Evolutionary conservation across 1,140 invertebrate species (phyloP).

Genomic region (Ceratosolen solmsi): DNA sequence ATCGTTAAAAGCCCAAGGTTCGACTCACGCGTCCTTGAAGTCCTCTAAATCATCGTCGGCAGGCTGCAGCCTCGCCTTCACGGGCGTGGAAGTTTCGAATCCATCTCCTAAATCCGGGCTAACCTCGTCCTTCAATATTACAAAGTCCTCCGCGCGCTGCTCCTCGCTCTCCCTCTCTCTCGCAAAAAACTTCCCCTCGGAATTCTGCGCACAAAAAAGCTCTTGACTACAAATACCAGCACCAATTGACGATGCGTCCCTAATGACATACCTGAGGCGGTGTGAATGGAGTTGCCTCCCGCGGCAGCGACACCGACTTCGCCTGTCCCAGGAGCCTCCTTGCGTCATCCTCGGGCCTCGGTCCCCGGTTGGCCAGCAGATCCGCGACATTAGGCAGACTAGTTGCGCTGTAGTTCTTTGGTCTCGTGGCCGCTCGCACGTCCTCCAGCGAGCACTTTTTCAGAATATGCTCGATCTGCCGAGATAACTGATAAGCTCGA

Average conservation of each 20-base stretch:
- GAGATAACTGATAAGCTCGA: not conserved
- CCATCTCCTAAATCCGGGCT: constrained; percentile 53
- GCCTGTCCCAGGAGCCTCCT: constrained; percentile 38
- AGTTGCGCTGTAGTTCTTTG: constrained; percentile 70
- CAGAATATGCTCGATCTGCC: constrained; percentile 21
- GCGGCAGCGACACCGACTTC: constrained; percentile 36
- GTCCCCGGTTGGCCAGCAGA: constrained; percentile 55
- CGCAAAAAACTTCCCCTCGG: constrained; percentile 36
- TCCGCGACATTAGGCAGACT: constrained; percentile 75
- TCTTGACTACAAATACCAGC: no score
- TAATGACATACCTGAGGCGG: constrained; percentile 7
- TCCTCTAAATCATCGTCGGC: constrained; percentile 6
- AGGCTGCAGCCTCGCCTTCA: constrained; percentile 42
- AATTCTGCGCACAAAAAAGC: constrained; percentile 3
- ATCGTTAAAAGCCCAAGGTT: no score
- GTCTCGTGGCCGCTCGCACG: constrained; percentile 53
- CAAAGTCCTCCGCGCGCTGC: constrained; percentile 4
- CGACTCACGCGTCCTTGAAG: constrained; percentile 29
- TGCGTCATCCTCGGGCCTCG: constrained; percentile 35
- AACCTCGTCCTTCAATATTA: constrained; percentile 47
- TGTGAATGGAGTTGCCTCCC: not conserved
- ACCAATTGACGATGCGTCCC: not conserved
- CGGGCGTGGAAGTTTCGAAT: constrained; percentile 60
- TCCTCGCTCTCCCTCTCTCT: constrained; percentile 3
- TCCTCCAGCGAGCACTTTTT: constrained; percentile 12